Evolutionary conservation across 2,797 vertebrate genomes (phyloP).

Genomic region (Lepilemur septentrionalis): DNA sequence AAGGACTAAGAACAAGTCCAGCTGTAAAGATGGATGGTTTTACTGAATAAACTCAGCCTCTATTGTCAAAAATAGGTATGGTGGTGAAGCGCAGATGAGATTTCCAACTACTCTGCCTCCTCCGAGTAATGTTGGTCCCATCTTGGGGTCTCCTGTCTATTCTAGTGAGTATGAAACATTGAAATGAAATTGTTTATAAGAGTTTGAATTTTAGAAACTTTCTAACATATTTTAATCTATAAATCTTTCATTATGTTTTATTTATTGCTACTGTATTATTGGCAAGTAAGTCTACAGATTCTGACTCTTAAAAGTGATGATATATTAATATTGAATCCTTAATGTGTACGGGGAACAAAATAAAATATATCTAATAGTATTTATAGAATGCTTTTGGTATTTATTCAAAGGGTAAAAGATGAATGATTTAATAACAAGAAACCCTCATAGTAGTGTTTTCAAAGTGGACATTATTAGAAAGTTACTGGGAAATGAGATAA

Average conservation of each 20-base stretch:
- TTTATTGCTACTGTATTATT: not conserved
- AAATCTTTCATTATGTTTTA: not conserved
- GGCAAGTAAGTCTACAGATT: not conserved
- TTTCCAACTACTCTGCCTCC: conserved; percentile 90
- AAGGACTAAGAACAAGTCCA: not conserved
- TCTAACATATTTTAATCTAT: not conserved
- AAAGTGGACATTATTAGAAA: not conserved
- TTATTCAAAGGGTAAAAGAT: not conserved
- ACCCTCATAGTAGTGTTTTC: not conserved
- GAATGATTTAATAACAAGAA: not conserved
- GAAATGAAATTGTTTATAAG: not conserved
- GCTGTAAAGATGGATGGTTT: not conserved
- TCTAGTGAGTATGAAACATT: conserved; percentile 79
- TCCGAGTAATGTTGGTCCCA: conserved; percentile 91
- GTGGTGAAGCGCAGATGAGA: conserved; percentile 97
- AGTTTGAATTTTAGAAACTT: not conserved
- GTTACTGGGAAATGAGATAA: not conserved
- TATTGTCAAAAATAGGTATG: conserved; percentile 88
- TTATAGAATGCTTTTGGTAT: not conserved
- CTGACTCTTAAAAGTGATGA: not conserved
- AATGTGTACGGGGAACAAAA: not conserved
- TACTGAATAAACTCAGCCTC: conserved; percentile 14
- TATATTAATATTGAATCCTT: not conserved
- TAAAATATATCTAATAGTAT: not conserved
- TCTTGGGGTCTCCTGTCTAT: conserved; percentile 90